Evolutionary conservation across 2,888 invertebrate genomes (phyloP).

Genomic region (Sylvicola cinctus): DNA sequence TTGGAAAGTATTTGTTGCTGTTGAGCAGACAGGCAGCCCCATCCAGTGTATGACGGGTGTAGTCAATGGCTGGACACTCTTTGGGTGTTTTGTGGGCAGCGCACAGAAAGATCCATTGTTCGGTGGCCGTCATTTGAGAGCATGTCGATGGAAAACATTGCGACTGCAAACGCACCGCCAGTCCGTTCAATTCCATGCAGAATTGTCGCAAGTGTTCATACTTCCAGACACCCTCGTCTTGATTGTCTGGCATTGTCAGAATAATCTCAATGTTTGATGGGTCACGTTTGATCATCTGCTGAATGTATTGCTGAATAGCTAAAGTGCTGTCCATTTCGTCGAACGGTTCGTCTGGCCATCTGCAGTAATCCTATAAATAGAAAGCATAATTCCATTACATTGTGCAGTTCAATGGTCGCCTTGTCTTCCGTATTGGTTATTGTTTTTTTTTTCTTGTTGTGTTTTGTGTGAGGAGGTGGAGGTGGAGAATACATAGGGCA

Average conservation of each 20-base stretch:
- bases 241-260: slow-evolving; percentile 87
- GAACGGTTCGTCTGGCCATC: slow-evolving; percentile 95
- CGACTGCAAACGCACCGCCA: slow-evolving; percentile 86
- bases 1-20: slow-evolving; percentile 99
- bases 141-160: slow-evolving; percentile 96
- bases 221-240: slow-evolving; percentile 99
- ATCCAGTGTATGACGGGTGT: slow-evolving; percentile 94
- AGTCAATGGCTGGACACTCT: slow-evolving; percentile 99
- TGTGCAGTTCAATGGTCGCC: not conserved
- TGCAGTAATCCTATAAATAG: slow-evolving; percentile 65
- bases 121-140: slow-evolving; percentile 99
- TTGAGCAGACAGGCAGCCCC: slow-evolving; percentile 97
- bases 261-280: slow-evolving; percentile 86
- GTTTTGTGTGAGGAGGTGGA: no score
- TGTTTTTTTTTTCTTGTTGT: no score
- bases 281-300: slow-evolving; percentile 87
- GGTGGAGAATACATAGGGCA: not conserved
- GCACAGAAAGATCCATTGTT: slow-evolving; percentile 99
- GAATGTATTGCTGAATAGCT: slow-evolving; percentile 97
- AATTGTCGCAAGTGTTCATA: slow-evolving; percentile 98
- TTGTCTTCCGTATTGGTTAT: no score
- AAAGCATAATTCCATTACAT: not conserved
- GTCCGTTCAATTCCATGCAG: slow-evolving; percentile 98
- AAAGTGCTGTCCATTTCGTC: slow-evolving; percentile 99
- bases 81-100: slow-evolving; percentile 99